Evolutionary conservation across 2,888 invertebrate genomes (phyloP), one percentile per base, ranked within the genome.

Genomic region (Hemaris fuciformis): DNA sequence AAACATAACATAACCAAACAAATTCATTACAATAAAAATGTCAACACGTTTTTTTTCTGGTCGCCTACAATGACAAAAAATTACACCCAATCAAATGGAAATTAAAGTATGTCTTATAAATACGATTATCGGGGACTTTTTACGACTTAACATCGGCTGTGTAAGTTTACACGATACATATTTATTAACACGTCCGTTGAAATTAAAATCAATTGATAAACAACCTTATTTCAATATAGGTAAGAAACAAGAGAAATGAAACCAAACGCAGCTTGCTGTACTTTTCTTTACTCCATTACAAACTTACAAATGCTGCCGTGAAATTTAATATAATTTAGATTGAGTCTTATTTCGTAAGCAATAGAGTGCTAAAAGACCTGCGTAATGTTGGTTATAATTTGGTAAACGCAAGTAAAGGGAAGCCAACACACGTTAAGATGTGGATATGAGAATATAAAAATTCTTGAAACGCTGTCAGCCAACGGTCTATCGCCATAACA

Each of bases 401-500:
- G 18, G 53, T 18, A 31, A 25, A 82, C 65, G 57, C 64, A 69
- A 67, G 69, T 81, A 83, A 87, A 87, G 84, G 85, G 86, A 85
- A 86, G 83, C 78, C 86, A 83, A 85, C 88, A 85, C 72, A 87
- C 74, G 85, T 89, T 89, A 89, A 89, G 89, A 84, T 83, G 80
- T 90, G 84, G 88, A 89, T 91, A 91, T 90, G 90, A 88, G 90
- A 77, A 82, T 88, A 91, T 91, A 91, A 91, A 91, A 91, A 91
- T 91, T 91, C 89, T 88, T 85, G 79, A 84, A 85, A 84, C 84
- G 88, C 84, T 84, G 87, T 86, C 88, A 84, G 74, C 81, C 80
- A 77, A 80, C 83, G 82, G 84, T 80, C 83, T 85, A 86, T 85
- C 84, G 87, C 85, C 88, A 89, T 90, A 86, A 91, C 90, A 91